Conservation (phyloP, 2,888 invertebrate genomes). For the Papilio demoleus region DNA sequence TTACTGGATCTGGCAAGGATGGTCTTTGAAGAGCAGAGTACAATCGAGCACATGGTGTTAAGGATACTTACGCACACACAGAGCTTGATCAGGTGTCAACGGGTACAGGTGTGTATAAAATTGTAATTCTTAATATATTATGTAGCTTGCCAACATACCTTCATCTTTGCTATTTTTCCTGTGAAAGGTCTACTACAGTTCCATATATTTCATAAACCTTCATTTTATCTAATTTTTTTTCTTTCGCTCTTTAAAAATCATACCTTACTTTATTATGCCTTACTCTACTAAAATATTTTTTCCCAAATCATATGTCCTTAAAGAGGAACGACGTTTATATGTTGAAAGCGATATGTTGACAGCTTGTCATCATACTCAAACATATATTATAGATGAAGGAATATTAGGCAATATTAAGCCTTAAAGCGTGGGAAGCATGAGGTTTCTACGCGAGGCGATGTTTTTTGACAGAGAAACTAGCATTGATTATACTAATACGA, state of each 20-base stretch:
- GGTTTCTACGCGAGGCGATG: background rate
- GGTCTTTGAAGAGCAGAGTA: conserved; percentile 98
- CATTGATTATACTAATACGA: background rate
- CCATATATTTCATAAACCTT: no score
- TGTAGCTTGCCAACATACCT: no score
- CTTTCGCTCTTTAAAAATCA: no score
- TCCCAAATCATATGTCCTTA: no score
- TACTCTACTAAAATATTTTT: no score
- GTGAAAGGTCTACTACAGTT: no score
- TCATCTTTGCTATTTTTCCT: no score
- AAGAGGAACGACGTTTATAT: background rate
- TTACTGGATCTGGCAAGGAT: conserved; percentile 96
- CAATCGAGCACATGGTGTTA: conserved; percentile 96
- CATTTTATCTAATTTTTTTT: no score
- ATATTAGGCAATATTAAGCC: background rate
- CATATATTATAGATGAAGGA: background rate
- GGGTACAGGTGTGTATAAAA: conserved; percentile 90
- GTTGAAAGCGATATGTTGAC: background rate
- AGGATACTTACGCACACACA: conserved; percentile 97
- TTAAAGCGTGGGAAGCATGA: no score
- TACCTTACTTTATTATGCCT: no score
- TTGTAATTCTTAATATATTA: no score
- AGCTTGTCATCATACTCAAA: background rate
- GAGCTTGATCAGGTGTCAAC: conserved; percentile 96
- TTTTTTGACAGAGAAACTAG: background rate